phyloP scores from a whole-genome alignment of 2,113 vertebrate genomes.

The Tapirus terrestris region DNA sequence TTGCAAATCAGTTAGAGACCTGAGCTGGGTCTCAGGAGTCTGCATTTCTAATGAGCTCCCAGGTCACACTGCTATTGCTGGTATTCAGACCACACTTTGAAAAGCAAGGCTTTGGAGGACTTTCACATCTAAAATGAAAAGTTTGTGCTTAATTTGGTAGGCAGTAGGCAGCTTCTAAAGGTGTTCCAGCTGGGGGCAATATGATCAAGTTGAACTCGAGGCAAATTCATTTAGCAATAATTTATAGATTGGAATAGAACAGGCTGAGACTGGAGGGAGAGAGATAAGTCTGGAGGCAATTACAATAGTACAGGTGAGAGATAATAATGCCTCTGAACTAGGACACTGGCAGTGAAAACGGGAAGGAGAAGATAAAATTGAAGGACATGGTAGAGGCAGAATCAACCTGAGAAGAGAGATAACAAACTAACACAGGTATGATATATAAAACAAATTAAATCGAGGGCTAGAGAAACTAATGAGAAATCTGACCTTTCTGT shows the following conservation, averaged over 20 bases:
- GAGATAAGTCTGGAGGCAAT: conserved; percentile 50
- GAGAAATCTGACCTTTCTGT: conserved; percentile 47
- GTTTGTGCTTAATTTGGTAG: background rate
- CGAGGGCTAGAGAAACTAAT: conserved; percentile 25
- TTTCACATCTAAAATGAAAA: background rate
- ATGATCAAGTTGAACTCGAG: conserved; percentile 8
- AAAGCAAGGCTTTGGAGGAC: background rate
- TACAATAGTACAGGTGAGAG: background rate
- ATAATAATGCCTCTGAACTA: conserved; percentile 23
- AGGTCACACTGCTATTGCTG: background rate
- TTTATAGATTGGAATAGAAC: conserved; percentile 27
- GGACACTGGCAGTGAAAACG: background rate
- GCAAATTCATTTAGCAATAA: conserved; percentile 43
- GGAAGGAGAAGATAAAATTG: conserved; percentile 16
- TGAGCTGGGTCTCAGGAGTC: background rate
- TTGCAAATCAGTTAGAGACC: background rate
- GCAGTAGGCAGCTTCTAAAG: background rate
- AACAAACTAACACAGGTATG: conserved; percentile 16
- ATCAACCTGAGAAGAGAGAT: conserved; percentile 15
- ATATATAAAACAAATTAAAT: conserved; percentile 48
- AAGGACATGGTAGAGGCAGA: background rate
- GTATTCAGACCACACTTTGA: background rate
- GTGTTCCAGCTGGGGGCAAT: background rate
- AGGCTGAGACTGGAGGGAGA: background rate
- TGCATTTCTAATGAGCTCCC: background rate